Evolutionary conservation across 2,797 vertebrate species (phyloP).

Genomic region (Malurus splendens): DNA sequence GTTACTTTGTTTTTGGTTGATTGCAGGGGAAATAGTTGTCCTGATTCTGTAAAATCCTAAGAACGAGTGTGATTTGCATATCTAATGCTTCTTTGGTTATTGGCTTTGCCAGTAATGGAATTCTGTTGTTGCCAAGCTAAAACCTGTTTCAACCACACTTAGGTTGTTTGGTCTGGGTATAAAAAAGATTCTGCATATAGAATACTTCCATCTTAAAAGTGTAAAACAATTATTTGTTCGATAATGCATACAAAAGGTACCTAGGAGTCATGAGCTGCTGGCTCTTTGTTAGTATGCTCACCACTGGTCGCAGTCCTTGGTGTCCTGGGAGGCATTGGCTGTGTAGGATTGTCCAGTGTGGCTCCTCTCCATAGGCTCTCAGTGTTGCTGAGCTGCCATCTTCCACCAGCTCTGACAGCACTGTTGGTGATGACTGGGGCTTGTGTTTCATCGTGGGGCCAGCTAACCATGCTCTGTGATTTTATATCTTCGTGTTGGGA

Average conservation of each 20-base stretch:
- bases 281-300: background rate
- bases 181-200: background rate
- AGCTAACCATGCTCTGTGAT: background rate
- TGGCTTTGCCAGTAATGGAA: background rate
- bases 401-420: background rate
- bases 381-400: background rate
- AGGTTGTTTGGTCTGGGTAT: background rate
- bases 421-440: background rate
- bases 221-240: background rate
- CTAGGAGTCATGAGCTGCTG: background rate
- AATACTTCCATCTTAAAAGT: background rate
- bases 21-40: constrained; percentile 52
- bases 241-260: background rate
- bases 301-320: background rate
- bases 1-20: constrained; percentile 59
- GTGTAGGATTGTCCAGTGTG: background rate
- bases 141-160: background rate
- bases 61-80: background rate
- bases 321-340: background rate
- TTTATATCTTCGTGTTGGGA: background rate
- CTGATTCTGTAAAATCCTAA: background rate
- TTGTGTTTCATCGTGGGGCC: background rate
- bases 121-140: background rate
- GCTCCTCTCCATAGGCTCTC: background rate
- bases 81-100: background rate